Percentiles rank a stretch among this genome's conserved stretches.
phyloP scores from a whole-genome alignment of 2,113 vertebrate species.

The Datnioides undecimradiatus region DNA sequence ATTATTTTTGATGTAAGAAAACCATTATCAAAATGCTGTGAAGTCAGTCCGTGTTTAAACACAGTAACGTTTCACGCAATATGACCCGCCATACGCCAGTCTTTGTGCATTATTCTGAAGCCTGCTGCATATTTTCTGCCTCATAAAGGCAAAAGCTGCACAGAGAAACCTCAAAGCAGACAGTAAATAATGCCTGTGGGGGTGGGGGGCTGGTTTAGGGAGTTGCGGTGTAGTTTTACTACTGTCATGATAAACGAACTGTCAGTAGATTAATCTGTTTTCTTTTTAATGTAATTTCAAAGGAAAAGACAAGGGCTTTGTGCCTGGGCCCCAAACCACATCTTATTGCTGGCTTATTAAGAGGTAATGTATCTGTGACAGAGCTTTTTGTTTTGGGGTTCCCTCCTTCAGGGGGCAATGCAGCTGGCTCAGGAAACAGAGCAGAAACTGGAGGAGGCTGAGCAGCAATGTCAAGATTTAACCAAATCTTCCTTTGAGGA shows the following conservation, averaged over 20 bases:
- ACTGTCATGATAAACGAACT: constrained; percentile 48
- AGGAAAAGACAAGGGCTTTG: constrained; percentile 3
- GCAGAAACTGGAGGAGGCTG: constrained; percentile 85
- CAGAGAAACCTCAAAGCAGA: constrained; percentile 56
- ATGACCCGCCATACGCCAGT: not conserved
- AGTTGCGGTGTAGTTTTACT: constrained; percentile 39
- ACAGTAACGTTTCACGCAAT: not conserved
- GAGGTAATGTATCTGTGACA: constrained; percentile 23
- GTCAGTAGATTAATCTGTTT: constrained; percentile 41
- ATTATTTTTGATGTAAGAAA: not conserved
- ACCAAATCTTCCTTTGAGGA: constrained; percentile 82
- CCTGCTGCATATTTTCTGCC: constrained; percentile 40
- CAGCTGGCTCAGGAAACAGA: constrained; percentile 87
- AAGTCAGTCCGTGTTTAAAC: not conserved
- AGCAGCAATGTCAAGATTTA: constrained; percentile 83
- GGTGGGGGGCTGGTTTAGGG: constrained; percentile 19
- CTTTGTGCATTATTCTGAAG: constrained; percentile 32
- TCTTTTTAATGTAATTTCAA: constrained; percentile 4
- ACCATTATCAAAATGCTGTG: not conserved
- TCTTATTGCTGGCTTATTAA: constrained; percentile 28
- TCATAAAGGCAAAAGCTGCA: constrained; percentile 30
- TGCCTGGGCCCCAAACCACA: constrained; percentile 21
- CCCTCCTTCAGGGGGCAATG: constrained; percentile 81
- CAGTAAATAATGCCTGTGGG: constrained; percentile 48
- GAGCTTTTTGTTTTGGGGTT: constrained; percentile 19